phyloP scores from a whole-genome alignment of 2,888 invertebrate genomes.

The Lasioglossum calceatum region DNA sequence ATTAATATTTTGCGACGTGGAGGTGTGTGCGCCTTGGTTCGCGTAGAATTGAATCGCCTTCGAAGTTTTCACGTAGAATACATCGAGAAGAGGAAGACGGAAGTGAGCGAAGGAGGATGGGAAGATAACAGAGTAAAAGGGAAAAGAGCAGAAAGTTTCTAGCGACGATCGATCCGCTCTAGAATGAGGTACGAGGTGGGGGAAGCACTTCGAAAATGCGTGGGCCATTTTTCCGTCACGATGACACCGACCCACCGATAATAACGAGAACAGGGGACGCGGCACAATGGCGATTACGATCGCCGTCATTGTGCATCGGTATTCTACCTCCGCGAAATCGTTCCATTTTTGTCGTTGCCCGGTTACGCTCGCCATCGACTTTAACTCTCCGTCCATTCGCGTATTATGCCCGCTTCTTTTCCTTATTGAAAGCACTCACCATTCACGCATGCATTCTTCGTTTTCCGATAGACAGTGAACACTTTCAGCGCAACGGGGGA shows the following conservation, averaged over 20 bases:
- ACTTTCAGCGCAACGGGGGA: conserved; percentile 2
- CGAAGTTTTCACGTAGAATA: conserved; percentile 60
- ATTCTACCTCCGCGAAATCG: conserved; percentile 62
- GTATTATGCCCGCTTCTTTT: conserved; percentile 48
- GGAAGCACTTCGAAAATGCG: conserved; percentile 73
- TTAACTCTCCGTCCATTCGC: conserved; percentile 48
- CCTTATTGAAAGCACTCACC: conserved; percentile 39
- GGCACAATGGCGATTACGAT: conserved; percentile 76
- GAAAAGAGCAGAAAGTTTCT: conserved; percentile 52
- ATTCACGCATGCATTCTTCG: conserved; percentile 47
- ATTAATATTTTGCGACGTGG: not conserved
- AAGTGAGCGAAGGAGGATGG: conserved; percentile 6
- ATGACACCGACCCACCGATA: conserved; percentile 67
- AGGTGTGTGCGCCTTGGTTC: conserved; percentile 16
- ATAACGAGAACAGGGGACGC: conserved; percentile 68
- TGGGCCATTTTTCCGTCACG: conserved; percentile 74
- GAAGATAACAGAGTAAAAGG: conserved; percentile 27
- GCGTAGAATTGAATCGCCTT: conserved; percentile 66
- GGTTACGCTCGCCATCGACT: conserved; percentile 52
- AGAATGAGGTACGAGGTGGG: conserved; percentile 39
- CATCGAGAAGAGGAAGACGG: conserved; percentile 5
- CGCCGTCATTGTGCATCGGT: conserved; percentile 72
- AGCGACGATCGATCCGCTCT: conserved; percentile 60
- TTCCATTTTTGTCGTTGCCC: conserved; percentile 61
- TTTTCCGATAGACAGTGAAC: conserved; percentile 31